These are phyloP conservation scores for Boleophthalmus pectinirostris DNA, from an alignment of 2,113 vertebrate genomes.

Conservation along the genomic window DNA sequence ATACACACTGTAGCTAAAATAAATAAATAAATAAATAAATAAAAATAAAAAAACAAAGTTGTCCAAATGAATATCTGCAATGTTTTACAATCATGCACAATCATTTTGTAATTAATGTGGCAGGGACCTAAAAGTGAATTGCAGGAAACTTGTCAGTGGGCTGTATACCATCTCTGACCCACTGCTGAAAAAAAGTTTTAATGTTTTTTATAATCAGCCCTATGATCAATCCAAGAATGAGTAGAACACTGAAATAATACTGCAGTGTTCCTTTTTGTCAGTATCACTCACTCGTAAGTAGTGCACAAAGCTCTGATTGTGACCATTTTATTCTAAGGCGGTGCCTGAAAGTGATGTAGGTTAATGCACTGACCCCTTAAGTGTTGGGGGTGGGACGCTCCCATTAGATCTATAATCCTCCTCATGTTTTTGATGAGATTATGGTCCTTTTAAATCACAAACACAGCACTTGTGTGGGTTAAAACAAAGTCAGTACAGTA, in stretches of 20 bases:
- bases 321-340: neutral
- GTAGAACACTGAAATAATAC: neutral
- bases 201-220: too few species aligned
- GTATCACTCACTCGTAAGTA: neutral
- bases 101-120: neutral
- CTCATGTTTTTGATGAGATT: neutral
- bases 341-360: neutral
- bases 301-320: neutral
- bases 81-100: neutral
- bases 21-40: too few species aligned
- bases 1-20: too few species aligned
- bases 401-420: conserved; percentile 1
- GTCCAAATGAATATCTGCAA: neutral
- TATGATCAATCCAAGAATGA: too few species aligned
- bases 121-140: too few species aligned
- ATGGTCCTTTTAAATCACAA: neutral
- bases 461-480: neutral
- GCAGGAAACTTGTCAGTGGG: too few species aligned
- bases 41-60: too few species aligned
- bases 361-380: neutral
- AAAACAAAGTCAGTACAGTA: neutral
- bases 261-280: neutral
- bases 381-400: conserved; percentile 6
- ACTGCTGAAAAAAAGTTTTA: too few species aligned
- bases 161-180: too few species aligned